Evolutionary conservation across 2,888 invertebrate species (phyloP), one percentile per base, ranked within the genome.

Genomic region (Heliconius erato): DNA sequence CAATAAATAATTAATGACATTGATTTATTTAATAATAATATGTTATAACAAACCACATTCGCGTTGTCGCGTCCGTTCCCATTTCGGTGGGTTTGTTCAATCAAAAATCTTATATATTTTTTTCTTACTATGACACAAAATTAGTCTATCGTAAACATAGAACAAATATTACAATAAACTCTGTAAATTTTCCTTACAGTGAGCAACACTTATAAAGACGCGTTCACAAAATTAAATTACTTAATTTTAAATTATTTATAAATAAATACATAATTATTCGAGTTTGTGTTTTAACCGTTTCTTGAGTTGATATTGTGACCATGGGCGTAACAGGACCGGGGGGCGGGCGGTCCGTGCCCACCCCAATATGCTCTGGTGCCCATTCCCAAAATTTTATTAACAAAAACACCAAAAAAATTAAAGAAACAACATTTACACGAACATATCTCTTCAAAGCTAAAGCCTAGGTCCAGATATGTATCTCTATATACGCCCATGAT

Each of bases 181-280:
- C 85, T 82, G 87, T 88, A 83, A 88, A 85, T 85, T 26, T 82
- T 79, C 23, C 59, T 54, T 59, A 19, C 87, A 87, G 86, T 90
- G 90, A 92, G n/a, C 91, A 90, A 90, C 85, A 87, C 85, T 90
- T 89, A 90, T 89, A 91, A 91, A 89, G 86, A 87, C 89, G 81
- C 88, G 85, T 85, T 88, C 86, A 87, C 85, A 82, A 83, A 85
- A 86, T 74, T 86, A 90, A 85, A 85, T 88, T 88, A 86, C 79
- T 87, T 88, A 88, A 84, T 86, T 86, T 88, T 83, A 88, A 81
- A 79, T 87, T 91, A 91, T 86, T 83, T 86, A 90, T 90, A 92
- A 90, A 91, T 91, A 91, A 83, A 86, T 88, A 88, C 6, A 40
- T 14, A 90, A 89, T 87, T 93, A 94, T 94, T 94, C 94, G 92